Evolutionary conservation across 2,888 invertebrate genomes (phyloP).

Genomic region (Cantharis nigra): DNA sequence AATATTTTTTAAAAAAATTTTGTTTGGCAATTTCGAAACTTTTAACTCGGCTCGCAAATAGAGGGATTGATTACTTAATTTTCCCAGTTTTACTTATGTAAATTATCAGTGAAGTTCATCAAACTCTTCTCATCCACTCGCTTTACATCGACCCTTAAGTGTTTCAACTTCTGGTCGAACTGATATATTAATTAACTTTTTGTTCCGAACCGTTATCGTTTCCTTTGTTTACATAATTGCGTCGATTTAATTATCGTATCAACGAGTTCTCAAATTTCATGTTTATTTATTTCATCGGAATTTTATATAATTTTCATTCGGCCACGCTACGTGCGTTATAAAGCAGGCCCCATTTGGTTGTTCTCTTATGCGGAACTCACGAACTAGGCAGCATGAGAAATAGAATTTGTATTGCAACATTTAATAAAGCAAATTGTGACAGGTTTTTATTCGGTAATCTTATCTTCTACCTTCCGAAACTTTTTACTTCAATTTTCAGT

Average conservation of each 20-base stretch:
- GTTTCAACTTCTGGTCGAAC: not conserved
- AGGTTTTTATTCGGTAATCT: not conserved
- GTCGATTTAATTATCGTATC: not conserved
- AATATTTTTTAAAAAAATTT: conserved; percentile 1
- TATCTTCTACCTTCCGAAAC: not conserved
- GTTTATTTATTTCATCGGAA: not conserved
- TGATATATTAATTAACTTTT: not conserved
- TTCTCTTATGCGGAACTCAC: not conserved
- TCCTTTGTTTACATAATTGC: not conserved
- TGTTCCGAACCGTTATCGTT: not conserved
- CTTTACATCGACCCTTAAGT: not conserved
- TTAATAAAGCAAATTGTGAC: not conserved
- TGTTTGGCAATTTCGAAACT: not conserved
- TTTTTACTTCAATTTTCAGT: not conserved
- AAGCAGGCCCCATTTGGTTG: not conserved
- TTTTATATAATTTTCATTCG: not conserved
- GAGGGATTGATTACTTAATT: not conserved
- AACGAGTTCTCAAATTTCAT: not conserved
- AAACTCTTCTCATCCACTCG: not conserved
- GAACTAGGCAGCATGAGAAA: not conserved
- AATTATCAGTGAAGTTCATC: not conserved
- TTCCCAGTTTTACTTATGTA: not conserved
- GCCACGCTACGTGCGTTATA: not conserved
- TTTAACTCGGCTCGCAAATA: not conserved
- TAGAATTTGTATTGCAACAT: not conserved